Conservation (phyloP, 1,140 invertebrate species). For the Ridgeia piscesae region DNA sequence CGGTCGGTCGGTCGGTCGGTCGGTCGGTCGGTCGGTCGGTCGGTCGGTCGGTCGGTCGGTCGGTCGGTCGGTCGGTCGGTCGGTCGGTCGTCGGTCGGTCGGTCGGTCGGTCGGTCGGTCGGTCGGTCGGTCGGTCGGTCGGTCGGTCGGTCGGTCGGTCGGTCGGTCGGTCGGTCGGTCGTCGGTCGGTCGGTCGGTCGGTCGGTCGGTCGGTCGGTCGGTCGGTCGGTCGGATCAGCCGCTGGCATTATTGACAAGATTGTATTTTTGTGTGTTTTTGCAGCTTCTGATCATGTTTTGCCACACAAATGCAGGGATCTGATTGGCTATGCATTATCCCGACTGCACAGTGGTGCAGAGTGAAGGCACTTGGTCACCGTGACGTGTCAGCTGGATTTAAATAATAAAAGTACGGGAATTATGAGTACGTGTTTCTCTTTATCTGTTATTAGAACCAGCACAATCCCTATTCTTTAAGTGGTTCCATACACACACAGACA, state of each 20-base stretch:
- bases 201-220: background rate
- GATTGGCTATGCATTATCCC: background rate
- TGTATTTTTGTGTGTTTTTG: conserved; percentile 1
- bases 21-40: background rate
- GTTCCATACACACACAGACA: background rate
- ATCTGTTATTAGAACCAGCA: background rate
- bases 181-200: background rate
- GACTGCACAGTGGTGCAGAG: background rate
- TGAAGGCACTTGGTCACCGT: background rate
- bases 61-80: background rate
- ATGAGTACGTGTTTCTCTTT: background rate
- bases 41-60: background rate
- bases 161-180: background rate
- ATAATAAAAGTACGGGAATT: background rate
- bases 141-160: background rate
- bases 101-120: background rate
- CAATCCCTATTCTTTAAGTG: background rate
- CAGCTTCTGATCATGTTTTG: conserved; percentile 5
- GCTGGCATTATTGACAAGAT: background rate
- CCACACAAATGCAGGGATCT: background rate
- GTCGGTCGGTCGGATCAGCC: background rate
- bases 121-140: background rate
- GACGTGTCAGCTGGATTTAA: background rate
- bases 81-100: too few species aligned
- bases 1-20: background rate